Percentiles rank a stretch among this genome's conserved stretches.
phyloP scores from a whole-genome alignment of 2,888 invertebrate genomes.

The Ctenicera cuprea region DNA sequence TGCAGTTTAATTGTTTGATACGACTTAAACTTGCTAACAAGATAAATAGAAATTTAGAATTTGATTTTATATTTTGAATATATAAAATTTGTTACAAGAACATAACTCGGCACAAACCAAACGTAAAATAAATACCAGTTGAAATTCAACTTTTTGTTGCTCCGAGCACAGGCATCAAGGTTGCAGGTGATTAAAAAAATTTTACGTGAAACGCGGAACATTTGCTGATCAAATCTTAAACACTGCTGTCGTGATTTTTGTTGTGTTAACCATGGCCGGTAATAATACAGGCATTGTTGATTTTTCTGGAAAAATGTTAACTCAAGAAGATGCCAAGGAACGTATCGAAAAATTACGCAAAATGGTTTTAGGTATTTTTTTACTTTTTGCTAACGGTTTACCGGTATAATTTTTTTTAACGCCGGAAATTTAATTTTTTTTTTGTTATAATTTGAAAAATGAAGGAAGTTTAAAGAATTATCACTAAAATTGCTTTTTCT shows the following conservation, averaged over 20 bases:
- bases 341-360: conserved; percentile 48
- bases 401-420: conserved; percentile 8
- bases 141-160: no score
- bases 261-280: not conserved
- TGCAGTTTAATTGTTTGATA: no score
- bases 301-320: conserved; percentile 45
- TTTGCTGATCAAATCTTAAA: not conserved
- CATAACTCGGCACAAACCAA: no score
- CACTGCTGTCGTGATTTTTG: not conserved
- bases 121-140: no score
- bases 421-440: not conserved
- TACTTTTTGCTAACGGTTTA: no score
- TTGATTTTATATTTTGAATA: no score
- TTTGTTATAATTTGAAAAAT: not conserved
- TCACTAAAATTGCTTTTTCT: no score
- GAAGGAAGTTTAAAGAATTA: not conserved
- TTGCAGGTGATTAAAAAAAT: not conserved
- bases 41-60: no score
- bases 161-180: not conserved
- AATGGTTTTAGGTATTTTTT: conserved; percentile 44
- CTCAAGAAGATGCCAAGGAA: conserved; percentile 48
- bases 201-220: not conserved
- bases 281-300: not conserved
- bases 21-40: no score
- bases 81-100: no score